A percentile compares a stretch with the other conserved stretches of the same genome.
phyloP scores from a whole-genome alignment of 2,113 vertebrate genomes.

The Odocoileus hemionus region DNA sequence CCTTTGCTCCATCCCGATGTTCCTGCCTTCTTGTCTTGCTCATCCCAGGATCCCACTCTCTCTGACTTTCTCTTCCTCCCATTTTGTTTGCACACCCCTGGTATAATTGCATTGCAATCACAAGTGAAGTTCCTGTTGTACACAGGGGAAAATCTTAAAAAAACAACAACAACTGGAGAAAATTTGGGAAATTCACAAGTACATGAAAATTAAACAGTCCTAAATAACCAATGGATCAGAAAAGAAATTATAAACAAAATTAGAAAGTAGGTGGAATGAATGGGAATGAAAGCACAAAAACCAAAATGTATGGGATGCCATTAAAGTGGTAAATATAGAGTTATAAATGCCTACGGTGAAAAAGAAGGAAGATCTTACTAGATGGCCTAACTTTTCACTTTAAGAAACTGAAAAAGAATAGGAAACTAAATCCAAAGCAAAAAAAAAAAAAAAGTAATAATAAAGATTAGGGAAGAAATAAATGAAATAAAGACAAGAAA shows the following conservation, averaged over 20 bases:
- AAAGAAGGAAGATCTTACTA: neutral
- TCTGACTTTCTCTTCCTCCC: neutral
- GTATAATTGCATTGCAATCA: neutral
- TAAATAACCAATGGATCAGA: neutral
- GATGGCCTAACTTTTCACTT: neutral
- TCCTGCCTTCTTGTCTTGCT: neutral
- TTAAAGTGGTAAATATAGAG: neutral
- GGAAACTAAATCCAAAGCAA: neutral
- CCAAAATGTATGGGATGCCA: neutral
- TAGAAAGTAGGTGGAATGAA: neutral
- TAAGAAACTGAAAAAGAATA: neutral
- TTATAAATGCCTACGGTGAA: neutral
- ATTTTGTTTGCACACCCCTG: neutral
- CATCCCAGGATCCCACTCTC: neutral
- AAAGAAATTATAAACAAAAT: neutral
- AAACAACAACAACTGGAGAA: neutral
- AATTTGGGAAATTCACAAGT: neutral
- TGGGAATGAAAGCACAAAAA: neutral
- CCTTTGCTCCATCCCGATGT: neutral
- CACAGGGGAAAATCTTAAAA: neutral
- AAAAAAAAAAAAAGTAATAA: neutral
- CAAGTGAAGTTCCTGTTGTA: neutral
- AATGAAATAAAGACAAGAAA: neutral
- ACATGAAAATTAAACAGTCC: neutral
- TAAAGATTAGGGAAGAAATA: neutral